Evolutionary conservation across 2,113 vertebrate genomes (phyloP), one percentile per base, ranked within the genome.

Genomic region (Perca flavescens): DNA sequence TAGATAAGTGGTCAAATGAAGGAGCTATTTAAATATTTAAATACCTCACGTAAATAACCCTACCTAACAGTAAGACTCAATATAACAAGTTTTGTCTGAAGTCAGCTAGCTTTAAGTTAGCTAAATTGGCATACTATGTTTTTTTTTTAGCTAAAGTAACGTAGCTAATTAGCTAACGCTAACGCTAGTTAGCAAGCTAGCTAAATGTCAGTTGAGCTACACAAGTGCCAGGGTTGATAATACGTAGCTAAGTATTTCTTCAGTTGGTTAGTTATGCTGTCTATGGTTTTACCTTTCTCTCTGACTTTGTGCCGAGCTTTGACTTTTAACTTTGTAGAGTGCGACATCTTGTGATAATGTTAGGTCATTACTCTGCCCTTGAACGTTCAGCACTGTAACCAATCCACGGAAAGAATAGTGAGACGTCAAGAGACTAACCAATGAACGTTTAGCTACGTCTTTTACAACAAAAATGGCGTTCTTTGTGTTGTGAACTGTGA

Each of bases 361-460:
- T 0, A 1, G 0, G 43, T 50, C 5, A 67, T 36, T 66, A 11
- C 72, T 1, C 31, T 11, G 10, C 19, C 0, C 0, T 46, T 31
- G 1, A 31, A 0, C 13, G 2, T 14, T 1, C 3, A 13, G 13
- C 36, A 7, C 22, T 0, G 15, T 57, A 53, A 67, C 91, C 92
- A 93, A 93, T 93, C 87, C 3, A 9, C 25, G 3, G 3, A 11
- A 17, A 58, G 86, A 72, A 83, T 79, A 89, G 83, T 86, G 1
- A 10, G 0, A 56, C 6, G 60, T 46, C 10, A 0, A 0, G 0
- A 8, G 0, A 5, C 19, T 5, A 52, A 49, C 92, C 93, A 93
- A 92, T 93, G 47, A 88, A 5, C 67, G 75, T 56, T 2, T 9
- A 36, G 36, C 36, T 36, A 14, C 22, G 60, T 82, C 25, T 46